Evolutionary conservation across 2,113 vertebrate species (phyloP).

Genomic region (Platycercus adscitus): DNA sequence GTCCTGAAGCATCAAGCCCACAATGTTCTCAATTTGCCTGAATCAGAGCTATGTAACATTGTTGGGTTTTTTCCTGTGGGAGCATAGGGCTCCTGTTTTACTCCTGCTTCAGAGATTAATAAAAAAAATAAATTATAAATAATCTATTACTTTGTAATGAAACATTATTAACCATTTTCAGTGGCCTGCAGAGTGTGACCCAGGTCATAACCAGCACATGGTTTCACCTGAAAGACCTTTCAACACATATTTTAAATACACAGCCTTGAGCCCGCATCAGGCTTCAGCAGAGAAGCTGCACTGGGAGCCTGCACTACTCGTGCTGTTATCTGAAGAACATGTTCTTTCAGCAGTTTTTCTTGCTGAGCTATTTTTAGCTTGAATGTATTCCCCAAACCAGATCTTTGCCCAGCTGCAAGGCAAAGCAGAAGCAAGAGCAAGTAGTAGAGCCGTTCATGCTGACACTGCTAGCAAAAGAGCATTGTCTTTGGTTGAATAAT

Average conservation of each 20-base stretch:
- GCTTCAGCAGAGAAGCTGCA: neutral
- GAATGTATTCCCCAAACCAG: conserved; percentile 25
- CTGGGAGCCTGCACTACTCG: neutral
- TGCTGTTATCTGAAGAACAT: neutral
- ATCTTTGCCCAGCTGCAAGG: conserved; percentile 24
- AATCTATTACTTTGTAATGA: neutral
- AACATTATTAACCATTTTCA: neutral
- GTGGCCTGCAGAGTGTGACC: neutral
- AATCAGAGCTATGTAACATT: neutral
- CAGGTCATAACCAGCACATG: neutral
- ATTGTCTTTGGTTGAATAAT: neutral
- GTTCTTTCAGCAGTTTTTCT: conserved; percentile 14
- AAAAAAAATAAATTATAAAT: neutral
- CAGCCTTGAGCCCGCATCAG: neutral
- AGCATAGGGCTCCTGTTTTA: neutral
- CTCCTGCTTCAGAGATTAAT: neutral
- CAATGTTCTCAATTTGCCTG: neutral
- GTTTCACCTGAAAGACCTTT: neutral
- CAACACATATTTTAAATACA: neutral
- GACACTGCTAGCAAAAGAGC: neutral
- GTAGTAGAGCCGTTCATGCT: neutral
- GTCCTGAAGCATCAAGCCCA: neutral
- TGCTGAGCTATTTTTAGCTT: conserved; percentile 43
- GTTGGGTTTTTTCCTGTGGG: neutral
- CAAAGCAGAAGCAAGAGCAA: conserved; percentile 15